Conservation (phyloP, 2,797 vertebrate species). For the Semaprochilodus insignis region DNA sequence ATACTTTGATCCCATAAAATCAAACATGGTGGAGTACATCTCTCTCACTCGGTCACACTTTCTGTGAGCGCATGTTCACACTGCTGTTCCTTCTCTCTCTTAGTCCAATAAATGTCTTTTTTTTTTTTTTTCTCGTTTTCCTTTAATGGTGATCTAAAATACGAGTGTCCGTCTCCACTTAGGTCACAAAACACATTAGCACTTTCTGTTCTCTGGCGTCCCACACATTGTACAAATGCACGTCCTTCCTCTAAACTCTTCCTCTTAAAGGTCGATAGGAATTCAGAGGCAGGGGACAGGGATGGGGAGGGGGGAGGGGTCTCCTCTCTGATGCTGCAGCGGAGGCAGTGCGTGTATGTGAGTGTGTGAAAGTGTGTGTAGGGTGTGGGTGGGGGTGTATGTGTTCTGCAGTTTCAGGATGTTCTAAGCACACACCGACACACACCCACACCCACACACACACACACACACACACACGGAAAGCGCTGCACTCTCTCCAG, state of each 20-base stretch:
- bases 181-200: slow-evolving; percentile 39
- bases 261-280: slow-evolving; percentile 40
- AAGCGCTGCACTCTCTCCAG: slow-evolving; percentile 30
- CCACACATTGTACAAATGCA: slow-evolving; percentile 39
- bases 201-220: slow-evolving; percentile 34
- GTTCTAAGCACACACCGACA: slow-evolving; percentile 10
- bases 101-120: slow-evolving; percentile 44
- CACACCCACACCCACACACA: neutral
- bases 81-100: slow-evolving; percentile 1
- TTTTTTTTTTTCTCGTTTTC: no score
- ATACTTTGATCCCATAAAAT: slow-evolving; percentile 58
- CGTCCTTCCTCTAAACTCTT: slow-evolving; percentile 42
- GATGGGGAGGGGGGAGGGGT: neutral
- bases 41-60: slow-evolving; percentile 53
- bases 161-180: slow-evolving; percentile 52
- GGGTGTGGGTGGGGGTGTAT: neutral
- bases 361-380: neutral
- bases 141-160: slow-evolving; percentile 53
- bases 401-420: slow-evolving; percentile 17
- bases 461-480: neutral
- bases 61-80: slow-evolving; percentile 26
- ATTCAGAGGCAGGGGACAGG: neutral
- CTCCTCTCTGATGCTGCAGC: slow-evolving; percentile 41
- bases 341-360: slow-evolving; percentile 45
- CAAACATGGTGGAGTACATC: slow-evolving; percentile 37